These are phyloP conservation scores for Hippolais icterina DNA, from an alignment of 2,113 vertebrate genomes.

Conservation along the genomic window DNA sequence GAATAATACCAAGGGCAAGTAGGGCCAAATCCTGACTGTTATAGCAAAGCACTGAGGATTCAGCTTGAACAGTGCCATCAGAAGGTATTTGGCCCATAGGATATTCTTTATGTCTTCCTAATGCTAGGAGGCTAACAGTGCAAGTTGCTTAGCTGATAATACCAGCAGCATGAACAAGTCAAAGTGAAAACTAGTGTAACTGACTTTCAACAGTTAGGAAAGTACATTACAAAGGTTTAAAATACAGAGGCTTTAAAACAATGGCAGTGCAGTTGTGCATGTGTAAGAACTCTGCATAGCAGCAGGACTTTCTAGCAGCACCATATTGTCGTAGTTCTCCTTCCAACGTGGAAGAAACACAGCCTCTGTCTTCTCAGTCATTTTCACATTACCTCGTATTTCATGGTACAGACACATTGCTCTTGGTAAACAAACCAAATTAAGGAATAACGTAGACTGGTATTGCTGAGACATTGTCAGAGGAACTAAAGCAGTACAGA, in stretches of 20 bases:
- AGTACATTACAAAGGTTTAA: not conserved
- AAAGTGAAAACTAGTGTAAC: not conserved
- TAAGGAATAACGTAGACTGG: not conserved
- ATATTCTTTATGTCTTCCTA: not conserved
- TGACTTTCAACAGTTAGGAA: not conserved
- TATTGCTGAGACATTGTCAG: not conserved
- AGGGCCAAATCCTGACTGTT: not conserved
- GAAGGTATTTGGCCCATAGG: not conserved
- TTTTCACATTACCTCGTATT: not conserved
- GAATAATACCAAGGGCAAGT: not conserved
- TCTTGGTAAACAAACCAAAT: not conserved
- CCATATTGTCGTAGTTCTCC: not conserved
- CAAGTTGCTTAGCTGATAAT: not conserved
- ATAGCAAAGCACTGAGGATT: not conserved
- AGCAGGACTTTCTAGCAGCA: not conserved
- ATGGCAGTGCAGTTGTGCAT: not conserved
- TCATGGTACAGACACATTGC: not conserved
- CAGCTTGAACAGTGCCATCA: not conserved
- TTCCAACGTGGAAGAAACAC: not conserved
- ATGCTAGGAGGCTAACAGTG: not conserved
- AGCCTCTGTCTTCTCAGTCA: not conserved
- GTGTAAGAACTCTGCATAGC: not conserved
- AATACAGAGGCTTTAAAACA: not conserved
- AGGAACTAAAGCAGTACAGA: not conserved
- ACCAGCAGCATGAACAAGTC: not conserved